Percentiles rank a stretch among this genome's conserved stretches.
phyloP scores from a whole-genome alignment of 2,888 invertebrate genomes.

The Polydrusus tereticollis region DNA sequence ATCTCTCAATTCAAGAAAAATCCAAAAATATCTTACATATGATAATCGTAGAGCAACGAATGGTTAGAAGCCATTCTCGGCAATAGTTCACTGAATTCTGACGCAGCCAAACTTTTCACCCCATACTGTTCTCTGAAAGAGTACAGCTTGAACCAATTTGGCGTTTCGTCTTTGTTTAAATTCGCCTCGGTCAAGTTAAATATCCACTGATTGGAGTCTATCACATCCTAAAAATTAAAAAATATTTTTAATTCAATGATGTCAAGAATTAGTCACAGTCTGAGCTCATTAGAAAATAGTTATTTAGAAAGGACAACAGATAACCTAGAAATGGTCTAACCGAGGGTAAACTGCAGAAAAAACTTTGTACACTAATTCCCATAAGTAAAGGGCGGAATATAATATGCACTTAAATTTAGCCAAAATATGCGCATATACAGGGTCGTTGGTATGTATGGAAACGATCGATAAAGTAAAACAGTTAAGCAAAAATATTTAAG shows the following conservation, averaged over 20 bases:
- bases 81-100: constrained; percentile 74
- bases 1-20: not conserved
- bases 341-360: no score
- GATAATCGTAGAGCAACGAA: constrained; percentile 64
- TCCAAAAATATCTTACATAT: constrained; percentile 60
- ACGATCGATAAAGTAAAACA: no score
- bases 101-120: constrained; percentile 73
- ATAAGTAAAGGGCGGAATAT: no score
- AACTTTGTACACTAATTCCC: no score
- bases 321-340: no score
- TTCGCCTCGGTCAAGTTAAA: constrained; percentile 84
- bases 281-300: no score
- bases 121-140: constrained; percentile 77
- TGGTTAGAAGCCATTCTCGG: constrained; percentile 72
- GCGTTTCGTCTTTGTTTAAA: constrained; percentile 68
- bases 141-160: constrained; percentile 82
- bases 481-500: no score
- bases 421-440: no score
- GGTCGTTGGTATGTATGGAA: no score
- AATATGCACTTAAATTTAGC: no score
- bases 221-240: constrained; percentile 69
- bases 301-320: no score
- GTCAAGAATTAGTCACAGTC: no score
- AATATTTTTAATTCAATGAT: not conserved
- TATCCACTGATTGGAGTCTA: constrained; percentile 78